Evolutionary conservation across 1,140 invertebrate species (phyloP).

Genomic region (Lasioglossum baleicum): DNA sequence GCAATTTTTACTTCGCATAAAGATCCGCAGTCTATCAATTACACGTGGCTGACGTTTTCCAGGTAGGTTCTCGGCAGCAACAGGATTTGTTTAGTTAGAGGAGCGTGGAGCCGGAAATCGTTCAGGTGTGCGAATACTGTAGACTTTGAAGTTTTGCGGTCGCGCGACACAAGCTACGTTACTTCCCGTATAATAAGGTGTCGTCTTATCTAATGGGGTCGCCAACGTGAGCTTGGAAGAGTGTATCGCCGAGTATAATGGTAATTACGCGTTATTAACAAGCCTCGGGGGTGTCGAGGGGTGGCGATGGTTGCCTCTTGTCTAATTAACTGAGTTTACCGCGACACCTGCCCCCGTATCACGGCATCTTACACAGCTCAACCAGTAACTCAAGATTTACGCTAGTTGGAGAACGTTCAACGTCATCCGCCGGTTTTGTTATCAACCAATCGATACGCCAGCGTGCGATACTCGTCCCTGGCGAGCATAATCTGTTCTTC

Average conservation of each 20-base stretch:
- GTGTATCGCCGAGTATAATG: constrained; percentile 81
- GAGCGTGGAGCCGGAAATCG: background rate
- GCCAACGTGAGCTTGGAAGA: constrained; percentile 75
- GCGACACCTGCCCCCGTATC: constrained; percentile 79
- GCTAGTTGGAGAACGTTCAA: constrained; percentile 47
- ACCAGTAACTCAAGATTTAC: constrained; percentile 79
- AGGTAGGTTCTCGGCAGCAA: too few species aligned
- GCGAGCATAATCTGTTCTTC: background rate
- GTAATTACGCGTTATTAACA: constrained; percentile 81
- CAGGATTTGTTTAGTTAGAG: too few species aligned
- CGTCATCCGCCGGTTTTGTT: background rate
- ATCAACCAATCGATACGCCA: background rate
- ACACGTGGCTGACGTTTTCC: too few species aligned
- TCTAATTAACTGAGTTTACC: constrained; percentile 82
- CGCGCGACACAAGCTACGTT: constrained; percentile 74
- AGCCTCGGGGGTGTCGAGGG: constrained; percentile 74
- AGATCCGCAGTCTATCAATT: too few species aligned
- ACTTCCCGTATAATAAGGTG: constrained; percentile 80
- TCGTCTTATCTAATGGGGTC: constrained; percentile 81
- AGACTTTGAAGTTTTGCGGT: constrained; percentile 61
- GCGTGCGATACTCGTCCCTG: background rate
- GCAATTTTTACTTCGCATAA: too few species aligned
- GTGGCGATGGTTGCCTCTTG: constrained; percentile 79
- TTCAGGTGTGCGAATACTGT: constrained; percentile 24
- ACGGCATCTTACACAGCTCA: constrained; percentile 76